Percentiles rank a stretch among this genome's conserved stretches.
Conservation (phyloP, 2,888 invertebrate species). For the Caenorhabditis zanzibari region DNA sequence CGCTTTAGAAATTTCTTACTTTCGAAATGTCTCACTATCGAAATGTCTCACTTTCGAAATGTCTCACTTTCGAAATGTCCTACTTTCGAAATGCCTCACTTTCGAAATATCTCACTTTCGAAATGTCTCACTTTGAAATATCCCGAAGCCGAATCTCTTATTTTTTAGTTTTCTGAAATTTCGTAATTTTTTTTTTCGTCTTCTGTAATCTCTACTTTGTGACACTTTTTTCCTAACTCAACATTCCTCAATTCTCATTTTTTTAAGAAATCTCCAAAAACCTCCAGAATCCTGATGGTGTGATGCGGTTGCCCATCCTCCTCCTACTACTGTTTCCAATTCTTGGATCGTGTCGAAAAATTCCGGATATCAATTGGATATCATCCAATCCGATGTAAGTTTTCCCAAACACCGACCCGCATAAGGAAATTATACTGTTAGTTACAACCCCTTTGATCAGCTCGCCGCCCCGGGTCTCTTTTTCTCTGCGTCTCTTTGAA, state of each 20-base stretch:
- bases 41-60: no score
- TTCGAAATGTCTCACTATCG: no score
- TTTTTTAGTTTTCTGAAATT: not conserved
- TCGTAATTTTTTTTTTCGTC: not conserved
- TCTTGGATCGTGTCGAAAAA: conserved; percentile 37
- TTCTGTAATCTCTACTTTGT: no score
- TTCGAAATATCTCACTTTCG: no score
- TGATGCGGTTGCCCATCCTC: conserved; percentile 45
- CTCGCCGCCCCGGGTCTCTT: conserved; percentile 56
- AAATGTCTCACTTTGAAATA: no score
- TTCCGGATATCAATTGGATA: conserved; percentile 59
- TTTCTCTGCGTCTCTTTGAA: conserved; percentile 39
- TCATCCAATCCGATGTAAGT: conserved; percentile 60
- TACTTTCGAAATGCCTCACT: no score
- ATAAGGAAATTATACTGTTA: conserved; percentile 3
- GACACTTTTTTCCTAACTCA: no score
- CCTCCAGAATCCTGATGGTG: conserved; percentile 52
- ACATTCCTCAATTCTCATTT: not conserved
- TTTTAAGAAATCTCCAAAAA: not conserved
- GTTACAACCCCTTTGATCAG: conserved; percentile 58
- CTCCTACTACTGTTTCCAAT: conserved; percentile 45
- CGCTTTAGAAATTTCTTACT: no score
- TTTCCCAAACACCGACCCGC: not conserved
- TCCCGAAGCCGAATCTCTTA: no score
- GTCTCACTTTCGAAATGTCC: no score